Base-by-base conservation (phyloP, 2,113 vertebrate genomes). In the Corythornis cristatus region DNA sequence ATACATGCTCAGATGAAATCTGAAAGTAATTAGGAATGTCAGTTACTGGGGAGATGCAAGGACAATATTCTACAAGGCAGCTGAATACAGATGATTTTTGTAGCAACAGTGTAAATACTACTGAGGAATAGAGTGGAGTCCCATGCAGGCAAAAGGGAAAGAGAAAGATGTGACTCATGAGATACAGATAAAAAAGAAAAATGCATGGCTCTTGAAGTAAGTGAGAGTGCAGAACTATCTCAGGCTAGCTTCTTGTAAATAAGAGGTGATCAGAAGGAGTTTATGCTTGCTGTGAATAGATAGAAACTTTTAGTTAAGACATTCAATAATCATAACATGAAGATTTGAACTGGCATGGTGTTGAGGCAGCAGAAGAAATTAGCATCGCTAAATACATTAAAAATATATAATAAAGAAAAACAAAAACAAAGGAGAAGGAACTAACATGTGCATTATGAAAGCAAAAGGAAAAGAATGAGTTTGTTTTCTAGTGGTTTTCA, bases 71-170 rank as follows among this genome's bases (percentile, higher is more conserved):
- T 89, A 91, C 37, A 37, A 54, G 46, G 87, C 73, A 92, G 79
- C 43, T 78, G 86, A 88, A 88, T 58, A 88, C 42, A 90, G 88
- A 82, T 73, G 57, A 90, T 62, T 76, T 92, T 92, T 94, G 65
- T 79, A 90, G 83, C 66, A 66, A 68, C 57, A 73, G n/a, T 26
- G 11, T 43, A 82, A 84, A 70, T 58, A 76, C 21, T 83, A n/a
- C 50, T 76, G 75, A 86, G 86, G 57, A 90, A 94, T 12, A 57
- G 64, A 88, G 42, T 1, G 2, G 33, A 89, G n/a, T 92, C 77
- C 88, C 54, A 83, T 62, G 91, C 78, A 82, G 45, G 26, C 42
- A 84, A 37, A 80, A 31, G 60, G 75, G 75, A 68, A 67, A 78
- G 79, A 77, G 53, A 90, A 88, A 86, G 73, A 82, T n/a, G n/a